phyloP scores from a whole-genome alignment of 64 coral and sea anemone genomes.

The Porites australiensis region DNA sequence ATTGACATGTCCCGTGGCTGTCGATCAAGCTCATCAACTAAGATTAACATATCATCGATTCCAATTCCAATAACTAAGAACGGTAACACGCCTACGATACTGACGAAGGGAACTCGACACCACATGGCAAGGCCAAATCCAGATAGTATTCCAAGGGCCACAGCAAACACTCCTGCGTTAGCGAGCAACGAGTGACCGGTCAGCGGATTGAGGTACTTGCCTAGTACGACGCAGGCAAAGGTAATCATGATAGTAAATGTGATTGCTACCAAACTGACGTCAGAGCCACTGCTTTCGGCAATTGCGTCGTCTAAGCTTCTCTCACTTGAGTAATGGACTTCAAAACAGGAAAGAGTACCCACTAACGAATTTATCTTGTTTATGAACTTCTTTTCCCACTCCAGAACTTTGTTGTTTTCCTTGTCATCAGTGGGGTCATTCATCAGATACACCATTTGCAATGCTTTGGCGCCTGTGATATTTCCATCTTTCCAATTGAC shows the following conservation, averaged over 20 bases:
- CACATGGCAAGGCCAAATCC: conserved; percentile 48
- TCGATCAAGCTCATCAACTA: conserved; percentile 84
- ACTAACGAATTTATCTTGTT: conserved; percentile 13
- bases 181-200: conserved; percentile 67
- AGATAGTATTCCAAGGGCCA: conserved; percentile 41
- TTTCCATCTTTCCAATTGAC: conserved; percentile 36
- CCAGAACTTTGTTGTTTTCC: neutral
- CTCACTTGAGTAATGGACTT: conserved; percentile 33
- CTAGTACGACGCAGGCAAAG: conserved; percentile 46
- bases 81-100: conserved; percentile 79
- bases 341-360: conserved; percentile 4
- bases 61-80: conserved; percentile 88
- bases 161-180: conserved; percentile 64
- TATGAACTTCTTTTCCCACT: conserved; percentile 56
- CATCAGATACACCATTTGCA: conserved; percentile 75
- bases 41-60: conserved; percentile 88
- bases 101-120: conserved; percentile 64
- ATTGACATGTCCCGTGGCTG: conserved; percentile 41
- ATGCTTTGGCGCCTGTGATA: conserved; percentile 41
- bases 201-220: conserved; percentile 60
- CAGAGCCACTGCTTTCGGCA: conserved; percentile 48
- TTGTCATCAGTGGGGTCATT: conserved; percentile 7
- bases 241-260: conserved; percentile 56
- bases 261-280: conserved; percentile 30
- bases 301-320: conserved; percentile 72